Conservation (phyloP, 2,113 vertebrate genomes). For the Galbula dea region DNA sequence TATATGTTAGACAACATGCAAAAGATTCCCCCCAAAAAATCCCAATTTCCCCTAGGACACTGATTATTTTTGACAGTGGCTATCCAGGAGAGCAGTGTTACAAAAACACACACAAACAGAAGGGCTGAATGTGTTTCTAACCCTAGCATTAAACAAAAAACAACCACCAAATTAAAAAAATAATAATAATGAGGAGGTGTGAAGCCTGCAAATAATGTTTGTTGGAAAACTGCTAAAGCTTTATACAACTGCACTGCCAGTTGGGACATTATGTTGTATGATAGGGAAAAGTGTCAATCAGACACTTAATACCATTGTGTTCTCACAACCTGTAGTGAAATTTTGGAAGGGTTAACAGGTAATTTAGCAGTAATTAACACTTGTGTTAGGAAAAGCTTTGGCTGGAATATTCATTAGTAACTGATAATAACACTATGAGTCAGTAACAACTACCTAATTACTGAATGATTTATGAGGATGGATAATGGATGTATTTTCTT, state of each 20-base stretch:
- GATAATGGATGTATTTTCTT: neutral
- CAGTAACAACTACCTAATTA: neutral
- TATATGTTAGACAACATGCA: neutral
- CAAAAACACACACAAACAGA: neutral
- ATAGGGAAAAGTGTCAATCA: conserved; percentile 36
- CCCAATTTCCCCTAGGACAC: neutral
- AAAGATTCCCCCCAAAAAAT: rapidly evolving
- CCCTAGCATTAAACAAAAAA: neutral
- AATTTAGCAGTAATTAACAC: conserved; percentile 62
- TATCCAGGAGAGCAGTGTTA: neutral
- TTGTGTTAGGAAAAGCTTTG: conserved; percentile 24
- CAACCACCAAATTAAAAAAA: too few relatives aligned
- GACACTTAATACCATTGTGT: conserved; percentile 31
- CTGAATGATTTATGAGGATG: neutral
- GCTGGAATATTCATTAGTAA: neutral
- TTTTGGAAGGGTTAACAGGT: conserved; percentile 18
- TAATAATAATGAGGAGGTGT: rapidly evolving
- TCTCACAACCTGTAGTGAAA: conserved; percentile 2
- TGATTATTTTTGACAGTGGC: neutral
- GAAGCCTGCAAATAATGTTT: neutral
- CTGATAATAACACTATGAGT: conserved; percentile 18
- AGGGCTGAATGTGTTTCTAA: neutral
- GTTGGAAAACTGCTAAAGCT: neutral
- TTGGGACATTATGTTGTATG: conserved; percentile 20
- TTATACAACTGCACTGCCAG: conserved; percentile 41